Evolutionary conservation across 2,113 vertebrate genomes (phyloP), one percentile per base, ranked within the genome.

Genomic region (Rhea americana): DNA sequence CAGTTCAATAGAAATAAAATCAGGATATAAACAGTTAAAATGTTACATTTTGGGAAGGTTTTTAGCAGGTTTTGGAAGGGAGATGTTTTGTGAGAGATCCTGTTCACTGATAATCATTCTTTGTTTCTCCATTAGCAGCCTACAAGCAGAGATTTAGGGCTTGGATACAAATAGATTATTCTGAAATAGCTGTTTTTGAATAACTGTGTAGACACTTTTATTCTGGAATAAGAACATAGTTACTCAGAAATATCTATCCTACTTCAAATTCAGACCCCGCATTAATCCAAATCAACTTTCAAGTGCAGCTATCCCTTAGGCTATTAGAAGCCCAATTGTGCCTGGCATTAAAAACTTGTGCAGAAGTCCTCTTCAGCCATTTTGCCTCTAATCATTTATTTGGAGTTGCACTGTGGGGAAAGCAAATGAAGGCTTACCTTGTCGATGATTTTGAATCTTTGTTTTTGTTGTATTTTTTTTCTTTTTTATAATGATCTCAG

Each of bases 241-340:
- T 94, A 68, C 82, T 96, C 93, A 96, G 71, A 86, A 90, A 93
- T 87, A 90, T 77, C 90, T 93, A 91, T 71, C 21, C 73, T 94
- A 41, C 79, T 96, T 95, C 74, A 96, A 93, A 96, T 95, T 92
- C 91, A 93, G 76, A n/a, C 53, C 43, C 66, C 75, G 58, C 85
- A 86, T 95, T 96, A 96, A 96, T 96, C 91, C 88, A 93, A 96
- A 94, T 96, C 93, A 95, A 85, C 82, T 96, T 93, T 93, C 87
- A 93, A 94, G 89, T 90, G 82, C 76, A 93, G 58, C 45, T 80
- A 84, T 85, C 87, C 94, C 94, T 93, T 72, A 90, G 94, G 91
- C 91, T 91, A 86, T 91, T 90, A 95, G 85, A 83, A 83, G 90
- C 70, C 87, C 87, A 75, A 95, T 85, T 91, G 91, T 93, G 85